Conservation (phyloP, 2,888 invertebrate species). For the Diaprepes abbreviatus region DNA sequence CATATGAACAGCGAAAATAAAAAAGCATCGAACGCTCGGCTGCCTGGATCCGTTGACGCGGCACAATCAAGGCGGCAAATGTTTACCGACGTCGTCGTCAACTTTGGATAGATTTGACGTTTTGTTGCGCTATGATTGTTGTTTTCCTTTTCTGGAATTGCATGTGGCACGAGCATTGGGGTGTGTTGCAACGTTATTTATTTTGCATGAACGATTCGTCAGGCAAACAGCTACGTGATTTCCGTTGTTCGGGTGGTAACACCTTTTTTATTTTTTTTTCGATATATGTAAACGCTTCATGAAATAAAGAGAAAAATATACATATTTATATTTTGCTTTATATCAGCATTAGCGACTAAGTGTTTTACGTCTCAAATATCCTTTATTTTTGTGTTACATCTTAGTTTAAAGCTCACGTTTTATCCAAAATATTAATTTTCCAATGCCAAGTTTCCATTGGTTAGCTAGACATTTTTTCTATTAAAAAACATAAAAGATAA, state of each 20-base stretch:
- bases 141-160: constrained; percentile 59
- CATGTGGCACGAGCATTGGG: constrained; percentile 61
- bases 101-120: constrained; percentile 62
- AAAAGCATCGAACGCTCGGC: constrained; percentile 27
- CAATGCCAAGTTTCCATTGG: too few species aligned
- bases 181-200: constrained; percentile 44
- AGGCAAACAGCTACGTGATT: constrained; percentile 34
- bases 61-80: constrained; percentile 66
- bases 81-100: constrained; percentile 68
- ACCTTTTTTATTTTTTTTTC: constrained; percentile 28
- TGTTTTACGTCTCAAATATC: too few species aligned
- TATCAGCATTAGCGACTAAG: too few species aligned
- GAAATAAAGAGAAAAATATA: too few species aligned
- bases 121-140: constrained; percentile 61
- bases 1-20: constrained; percentile 36
- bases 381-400: too few species aligned
- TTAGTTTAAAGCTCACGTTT: too few species aligned
- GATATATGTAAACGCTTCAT: too few species aligned
- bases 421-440: too few species aligned
- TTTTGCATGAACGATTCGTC: constrained; percentile 47
- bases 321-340: too few species aligned
- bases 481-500: too few species aligned
- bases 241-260: constrained; percentile 32
- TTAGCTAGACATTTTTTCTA: too few species aligned
- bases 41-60: constrained; percentile 35